Base-by-base conservation (phyloP, 2,113 vertebrate genomes). In the Gila orcuttii region DNA sequence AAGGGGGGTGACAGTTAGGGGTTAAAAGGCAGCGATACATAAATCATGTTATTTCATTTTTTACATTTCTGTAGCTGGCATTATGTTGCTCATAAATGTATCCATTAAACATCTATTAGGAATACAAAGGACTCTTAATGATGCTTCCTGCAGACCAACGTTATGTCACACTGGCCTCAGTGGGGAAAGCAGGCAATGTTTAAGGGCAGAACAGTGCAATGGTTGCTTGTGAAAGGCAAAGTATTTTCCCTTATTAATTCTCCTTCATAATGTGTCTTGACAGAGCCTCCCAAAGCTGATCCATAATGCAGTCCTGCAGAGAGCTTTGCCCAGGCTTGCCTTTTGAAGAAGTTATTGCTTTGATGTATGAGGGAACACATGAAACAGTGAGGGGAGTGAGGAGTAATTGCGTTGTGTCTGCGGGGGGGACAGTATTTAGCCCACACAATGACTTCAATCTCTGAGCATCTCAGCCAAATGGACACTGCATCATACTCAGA, bases 261-360 rank as follows among this genome's bases (percentile, higher is more conserved):
- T 89, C 79, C 71, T 59, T 84, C 85, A 90, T 89, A 87, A 87
- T 89, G 88, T 77, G 62, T 86, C 87, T 88, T 89, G 90, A 90
- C 88, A 88, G 88, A 86, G 86, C 81, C 78, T 89, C 83, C 86
- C 86, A 87, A 86, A 91, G 88, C 86, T 82, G 82, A 87, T 88
- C 88, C 86, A 88, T 87, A 86, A 87, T 86, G 87, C 88, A 88
- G 75, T 87, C 83, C 87, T 82, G 87, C 84, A 87, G 87, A 89
- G 88, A 84, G 83, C 87, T 87, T 73, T 75, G 73, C 69, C 84
- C 88, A 84, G 89, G 73, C 83, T 87, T 84, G 87, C 86, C 90
- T 89, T 91, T 89, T 89, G 90, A 89, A 88, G 90, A 84, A 88
- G 84, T 82, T 84, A 87, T 89, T 89, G 84, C 87, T 90, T 90